These are phyloP conservation scores for Chrysolina americana DNA, from an alignment of 2,888 invertebrate species.

Conservation along the genomic window DNA sequence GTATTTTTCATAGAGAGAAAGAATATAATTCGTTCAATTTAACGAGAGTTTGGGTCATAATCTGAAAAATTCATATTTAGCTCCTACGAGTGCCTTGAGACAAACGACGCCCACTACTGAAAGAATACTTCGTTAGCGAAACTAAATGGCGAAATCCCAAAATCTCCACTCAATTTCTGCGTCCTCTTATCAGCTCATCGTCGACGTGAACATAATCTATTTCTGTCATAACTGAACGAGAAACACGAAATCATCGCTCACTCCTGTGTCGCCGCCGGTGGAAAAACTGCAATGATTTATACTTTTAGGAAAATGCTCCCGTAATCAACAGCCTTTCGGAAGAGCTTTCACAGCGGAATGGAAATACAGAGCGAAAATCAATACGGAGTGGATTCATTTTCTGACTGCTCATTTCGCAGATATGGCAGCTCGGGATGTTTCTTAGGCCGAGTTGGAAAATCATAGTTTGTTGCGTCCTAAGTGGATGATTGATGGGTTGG, in stretches of 20 bases:
- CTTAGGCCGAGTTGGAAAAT: neutral
- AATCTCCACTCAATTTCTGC: slow-evolving; percentile 30
- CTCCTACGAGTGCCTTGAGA: no score
- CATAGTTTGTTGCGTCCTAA: neutral
- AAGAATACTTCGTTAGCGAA: slow-evolving; percentile 16
- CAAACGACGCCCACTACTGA: neutral
- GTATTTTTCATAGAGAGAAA: no score
- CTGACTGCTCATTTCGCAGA: slow-evolving; percentile 22
- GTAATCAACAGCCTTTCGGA: slow-evolving; percentile 15
- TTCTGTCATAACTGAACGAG: slow-evolving; percentile 24
- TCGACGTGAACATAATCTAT: slow-evolving; percentile 25
- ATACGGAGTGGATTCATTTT: slow-evolving; percentile 13
- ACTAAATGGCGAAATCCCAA: slow-evolving; percentile 24
- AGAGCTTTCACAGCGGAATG: slow-evolving; percentile 16
- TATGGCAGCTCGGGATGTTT: neutral
- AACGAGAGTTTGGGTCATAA: no score
- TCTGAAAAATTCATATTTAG: no score
- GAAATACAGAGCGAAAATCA: slow-evolving; percentile 17
- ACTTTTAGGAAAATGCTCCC: slow-evolving; percentile 15
- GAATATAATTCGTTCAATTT: no score
- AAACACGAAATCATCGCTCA: slow-evolving; percentile 23
- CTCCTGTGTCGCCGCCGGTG: slow-evolving; percentile 13
- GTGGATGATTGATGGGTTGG: neutral
- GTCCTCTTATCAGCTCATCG: slow-evolving; percentile 18
- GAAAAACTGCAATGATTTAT: slow-evolving; percentile 24